Percentiles rank a stretch among this genome's conserved stretches.
Evolutionary conservation across 2,113 vertebrate species (phyloP).

Genomic region (Pontoporia blainvillei): DNA sequence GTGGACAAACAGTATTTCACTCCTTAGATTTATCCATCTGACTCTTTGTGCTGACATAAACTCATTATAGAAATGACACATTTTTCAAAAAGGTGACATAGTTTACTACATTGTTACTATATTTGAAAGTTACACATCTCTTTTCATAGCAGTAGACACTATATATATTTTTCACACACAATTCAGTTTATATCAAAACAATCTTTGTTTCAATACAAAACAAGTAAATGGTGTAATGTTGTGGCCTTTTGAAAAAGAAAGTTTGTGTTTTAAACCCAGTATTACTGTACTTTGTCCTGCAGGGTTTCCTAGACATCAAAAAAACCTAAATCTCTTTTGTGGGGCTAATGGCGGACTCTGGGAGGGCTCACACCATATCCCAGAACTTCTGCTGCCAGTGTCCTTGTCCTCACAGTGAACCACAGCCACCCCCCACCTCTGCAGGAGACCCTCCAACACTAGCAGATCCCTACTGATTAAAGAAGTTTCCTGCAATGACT

Average conservation of each 20-base stretch:
- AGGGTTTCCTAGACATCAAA: not conserved
- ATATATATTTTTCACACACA: slow-evolving; percentile 6
- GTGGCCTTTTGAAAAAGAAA: not conserved
- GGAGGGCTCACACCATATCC: no score
- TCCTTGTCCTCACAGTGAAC: no score
- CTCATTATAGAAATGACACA: slow-evolving; percentile 24
- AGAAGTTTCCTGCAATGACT: no score
- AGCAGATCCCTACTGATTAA: no score
- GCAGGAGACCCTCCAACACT: no score
- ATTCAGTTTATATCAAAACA: slow-evolving; percentile 39
- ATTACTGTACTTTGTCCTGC: not conserved
- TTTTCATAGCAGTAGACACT: not conserved
- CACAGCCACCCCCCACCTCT: no score
- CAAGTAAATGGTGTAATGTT: not conserved
- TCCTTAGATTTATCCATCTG: not conserved
- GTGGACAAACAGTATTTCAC: not conserved
- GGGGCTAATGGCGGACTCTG: no score
- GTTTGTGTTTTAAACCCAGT: not conserved
- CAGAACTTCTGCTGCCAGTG: no score
- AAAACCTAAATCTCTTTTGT: no score
- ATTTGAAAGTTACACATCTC: not conserved
- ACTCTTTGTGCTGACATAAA: not conserved
- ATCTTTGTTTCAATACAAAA: slow-evolving; percentile 25
- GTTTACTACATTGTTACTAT: not conserved
- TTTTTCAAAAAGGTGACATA: slow-evolving; percentile 14